A percentile compares a stretch with the other conserved stretches of the same genome.
phyloP scores from a whole-genome alignment of 2,888 invertebrate species.

The Antheraea assamensis region DNA sequence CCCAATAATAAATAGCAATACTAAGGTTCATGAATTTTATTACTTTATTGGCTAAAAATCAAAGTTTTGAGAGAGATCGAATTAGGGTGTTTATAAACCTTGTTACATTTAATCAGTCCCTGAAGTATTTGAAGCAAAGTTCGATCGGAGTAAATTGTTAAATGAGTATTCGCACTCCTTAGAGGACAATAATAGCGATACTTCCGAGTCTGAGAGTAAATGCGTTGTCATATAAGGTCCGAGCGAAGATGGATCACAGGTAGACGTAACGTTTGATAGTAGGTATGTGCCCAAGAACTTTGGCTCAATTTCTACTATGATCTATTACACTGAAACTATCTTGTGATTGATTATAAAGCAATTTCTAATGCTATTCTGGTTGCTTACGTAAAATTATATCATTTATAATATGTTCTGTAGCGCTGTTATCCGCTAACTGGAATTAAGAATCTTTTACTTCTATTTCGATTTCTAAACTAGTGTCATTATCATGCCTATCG shows the following conservation, averaged over 20 bases:
- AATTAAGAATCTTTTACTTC: too few relatives aligned
- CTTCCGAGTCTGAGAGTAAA: background rate
- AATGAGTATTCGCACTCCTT: background rate
- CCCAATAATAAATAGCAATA: background rate
- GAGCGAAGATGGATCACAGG: background rate
- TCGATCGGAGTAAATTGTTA: background rate
- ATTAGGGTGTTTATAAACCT: background rate
- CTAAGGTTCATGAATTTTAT: background rate
- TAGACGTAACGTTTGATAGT: background rate
- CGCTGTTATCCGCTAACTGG: too few relatives aligned
- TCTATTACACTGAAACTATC: too few relatives aligned
- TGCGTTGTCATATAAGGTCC: background rate
- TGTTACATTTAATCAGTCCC: background rate
- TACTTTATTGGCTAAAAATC: background rate
- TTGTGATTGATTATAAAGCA: too few relatives aligned
- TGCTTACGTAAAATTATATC: too few relatives aligned
- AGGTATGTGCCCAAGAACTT: too few relatives aligned
- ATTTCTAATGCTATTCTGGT: too few relatives aligned
- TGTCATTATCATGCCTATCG: too few relatives aligned
- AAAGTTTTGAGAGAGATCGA: background rate
- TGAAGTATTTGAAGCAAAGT: background rate
- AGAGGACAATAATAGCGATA: conserved; percentile 1
- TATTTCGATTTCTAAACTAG: too few relatives aligned
- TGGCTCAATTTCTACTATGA: too few relatives aligned
- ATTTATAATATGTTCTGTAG: too few relatives aligned